These are phyloP conservation scores for Hyphantria cunea DNA, from an alignment of 1,140 invertebrate genomes.

Conservation along the genomic window DNA sequence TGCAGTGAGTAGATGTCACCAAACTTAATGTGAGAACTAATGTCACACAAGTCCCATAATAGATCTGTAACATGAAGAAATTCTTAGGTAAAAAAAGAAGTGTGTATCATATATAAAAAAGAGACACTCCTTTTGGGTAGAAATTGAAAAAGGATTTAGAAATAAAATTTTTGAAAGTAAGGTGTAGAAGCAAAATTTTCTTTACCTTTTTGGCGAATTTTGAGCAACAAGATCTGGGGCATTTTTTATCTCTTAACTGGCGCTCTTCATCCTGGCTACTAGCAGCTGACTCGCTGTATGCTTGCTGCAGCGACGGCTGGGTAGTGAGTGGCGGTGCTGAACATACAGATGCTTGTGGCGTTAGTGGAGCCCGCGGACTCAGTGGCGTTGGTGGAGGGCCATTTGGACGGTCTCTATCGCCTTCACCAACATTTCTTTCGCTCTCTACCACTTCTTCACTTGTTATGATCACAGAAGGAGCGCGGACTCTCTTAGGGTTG, in stretches of 20 bases:
- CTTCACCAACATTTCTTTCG: conserved; percentile 56
- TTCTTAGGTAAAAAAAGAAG: not conserved
- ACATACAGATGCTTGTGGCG: conserved; percentile 68
- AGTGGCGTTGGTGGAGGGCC: conserved; percentile 70
- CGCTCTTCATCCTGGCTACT: conserved; percentile 81
- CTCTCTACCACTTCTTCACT: conserved; percentile 81
- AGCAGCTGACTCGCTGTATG: conserved; percentile 79
- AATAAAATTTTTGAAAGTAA: no score
- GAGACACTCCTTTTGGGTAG: not conserved
- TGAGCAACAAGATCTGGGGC: conserved; percentile 86
- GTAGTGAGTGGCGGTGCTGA: conserved; percentile 68
- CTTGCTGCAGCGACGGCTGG: conserved; percentile 71
- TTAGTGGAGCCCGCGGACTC: conserved; percentile 69
- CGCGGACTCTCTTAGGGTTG: conserved; percentile 87
- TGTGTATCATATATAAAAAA: not conserved
- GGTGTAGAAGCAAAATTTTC: no score
- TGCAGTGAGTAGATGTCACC: conserved; percentile 94
- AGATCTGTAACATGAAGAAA: conserved; percentile 85
- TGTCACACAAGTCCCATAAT: conserved; percentile 93
- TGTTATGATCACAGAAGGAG: conserved; percentile 88
- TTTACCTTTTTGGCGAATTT: conserved; percentile 86
- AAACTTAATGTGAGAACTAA: conserved; percentile 92
- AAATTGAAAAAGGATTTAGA: not conserved
- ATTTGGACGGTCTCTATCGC: conserved; percentile 62
- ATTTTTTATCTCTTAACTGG: conserved; percentile 77